Percentiles rank a stretch among this genome's conserved stretches.
Conservation (phyloP, 2,888 invertebrate genomes). For the Xestia rhomboidea region DNA sequence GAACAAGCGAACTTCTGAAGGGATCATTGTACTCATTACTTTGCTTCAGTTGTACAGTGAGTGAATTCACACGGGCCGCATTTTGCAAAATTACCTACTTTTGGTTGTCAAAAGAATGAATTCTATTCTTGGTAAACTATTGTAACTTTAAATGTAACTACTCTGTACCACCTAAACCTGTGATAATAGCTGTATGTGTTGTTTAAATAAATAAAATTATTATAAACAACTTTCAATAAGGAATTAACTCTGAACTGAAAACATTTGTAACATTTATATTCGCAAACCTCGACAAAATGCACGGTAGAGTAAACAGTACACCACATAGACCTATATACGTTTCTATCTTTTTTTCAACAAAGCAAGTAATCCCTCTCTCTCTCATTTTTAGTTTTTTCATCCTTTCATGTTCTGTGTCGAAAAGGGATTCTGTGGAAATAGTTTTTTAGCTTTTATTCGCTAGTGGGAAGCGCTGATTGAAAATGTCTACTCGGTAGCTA, state of each 20-base stretch:
- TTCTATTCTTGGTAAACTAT: too few relatives aligned
- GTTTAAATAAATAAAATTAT: too few relatives aligned
- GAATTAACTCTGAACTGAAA: neutral
- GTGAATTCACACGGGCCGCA: too few relatives aligned
- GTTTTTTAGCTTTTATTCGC: conserved; percentile 48
- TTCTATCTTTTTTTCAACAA: conserved; percentile 12
- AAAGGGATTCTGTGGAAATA: conserved; percentile 19
- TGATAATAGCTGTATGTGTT: too few relatives aligned
- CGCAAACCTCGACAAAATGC: neutral
- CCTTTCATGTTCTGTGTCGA: conserved; percentile 12
- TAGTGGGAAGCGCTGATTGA: conserved; percentile 49
- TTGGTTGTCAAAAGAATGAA: too few relatives aligned
- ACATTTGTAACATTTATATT: neutral
- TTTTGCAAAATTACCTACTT: too few relatives aligned
- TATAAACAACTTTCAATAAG: neutral
- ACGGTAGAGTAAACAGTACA: too few relatives aligned
- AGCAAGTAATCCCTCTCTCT: conserved; percentile 5
- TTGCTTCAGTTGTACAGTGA: too few relatives aligned
- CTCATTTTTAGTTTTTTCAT: conserved; percentile 32
- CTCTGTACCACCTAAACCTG: too few relatives aligned
- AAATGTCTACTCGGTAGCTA: conserved; percentile 42
- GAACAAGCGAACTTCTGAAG: neutral
- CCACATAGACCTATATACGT: neutral
- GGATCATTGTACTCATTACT: neutral
- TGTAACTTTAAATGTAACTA: too few relatives aligned